Evolutionary conservation across 1,140 invertebrate genomes (phyloP).

Genomic region (Trichoplusia ni): DNA sequence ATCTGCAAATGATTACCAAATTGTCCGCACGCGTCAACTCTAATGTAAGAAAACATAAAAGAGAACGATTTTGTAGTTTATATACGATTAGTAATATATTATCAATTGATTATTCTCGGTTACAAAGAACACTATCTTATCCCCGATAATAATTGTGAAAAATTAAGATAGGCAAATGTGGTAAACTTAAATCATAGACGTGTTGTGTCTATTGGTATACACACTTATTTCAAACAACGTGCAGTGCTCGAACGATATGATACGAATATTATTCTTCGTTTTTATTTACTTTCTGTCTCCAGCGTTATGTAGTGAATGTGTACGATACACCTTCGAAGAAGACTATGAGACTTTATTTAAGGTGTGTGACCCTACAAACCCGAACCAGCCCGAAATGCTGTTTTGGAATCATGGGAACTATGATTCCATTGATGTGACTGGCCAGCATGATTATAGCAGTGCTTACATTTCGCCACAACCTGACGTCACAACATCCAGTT

Average conservation of each 20-base stretch:
- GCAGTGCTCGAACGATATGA: background rate
- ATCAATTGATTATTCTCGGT: background rate
- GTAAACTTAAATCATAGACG: conserved; percentile 26
- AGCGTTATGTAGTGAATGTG: conserved; percentile 22
- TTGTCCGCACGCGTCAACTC: too few species aligned
- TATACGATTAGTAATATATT: background rate
- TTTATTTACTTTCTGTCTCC: background rate
- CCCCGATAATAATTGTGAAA: conserved; percentile 25
- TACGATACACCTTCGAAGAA: conserved; percentile 8
- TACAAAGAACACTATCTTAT: conserved; percentile 30
- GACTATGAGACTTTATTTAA: conserved; percentile 1
- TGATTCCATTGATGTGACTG: too few species aligned
- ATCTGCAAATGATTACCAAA: too few species aligned
- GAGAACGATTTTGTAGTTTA: background rate
- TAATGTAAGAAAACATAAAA: too few species aligned
- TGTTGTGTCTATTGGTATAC: conserved; percentile 15
- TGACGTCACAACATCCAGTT: too few species aligned
- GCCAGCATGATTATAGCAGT: too few species aligned
- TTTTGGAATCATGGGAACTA: too few species aligned
- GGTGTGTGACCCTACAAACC: too few species aligned
- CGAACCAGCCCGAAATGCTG: too few species aligned
- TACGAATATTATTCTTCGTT: background rate
- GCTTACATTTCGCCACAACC: too few species aligned
- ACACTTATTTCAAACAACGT: background rate
- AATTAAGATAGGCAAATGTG: conserved; percentile 29